Base-by-base conservation (phyloP, 2,797 vertebrate genomes). In the Denticeps clupeoides region DNA sequence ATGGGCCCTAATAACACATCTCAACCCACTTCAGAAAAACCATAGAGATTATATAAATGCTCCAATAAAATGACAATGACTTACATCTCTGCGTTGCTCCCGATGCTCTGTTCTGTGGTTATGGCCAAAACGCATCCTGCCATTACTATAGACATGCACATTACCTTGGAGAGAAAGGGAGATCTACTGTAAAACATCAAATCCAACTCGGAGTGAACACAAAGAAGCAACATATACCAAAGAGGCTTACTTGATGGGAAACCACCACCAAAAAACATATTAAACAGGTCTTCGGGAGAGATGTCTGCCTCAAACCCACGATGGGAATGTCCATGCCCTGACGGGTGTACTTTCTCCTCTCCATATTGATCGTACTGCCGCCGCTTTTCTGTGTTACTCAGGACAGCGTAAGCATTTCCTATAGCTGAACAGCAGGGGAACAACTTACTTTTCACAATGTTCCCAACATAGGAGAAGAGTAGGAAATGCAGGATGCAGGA, bases 261-360 rank as follows among this genome's bases (percentile, higher is more conserved):
- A 26, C 93, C 93, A 27, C 93, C 92, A 18, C 95, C 94, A 49
- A 99, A 99, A 71, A 99, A 99, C 94, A 99, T 98, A 70, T 99
- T 99, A 75, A 99, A 99, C 62, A 99, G 91, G 69, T 99, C 95
- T 68, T 98, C 93, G 0, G 95, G 94, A 25, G 94, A 97, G 72
- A 99, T 99, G 71, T 99, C 93, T 0, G 94, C 92, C 69, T 99
- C 94, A 16, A 97, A 87, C 47, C 80, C 79, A 2, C 62, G 57
- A 38, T 75, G 82, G 38, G 79, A 87, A 58, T 95, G 87, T 1
- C 89, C 73, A 0, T 92, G 89, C 32, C 85, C 83, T 31, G 63
- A 67, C 0, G 87, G 70, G 58, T 85, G 82, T 54, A 82, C 77
- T 47, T 82, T 88, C 63, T 97, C 91, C 0, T 95, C 92, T 3